phyloP scores from a whole-genome alignment of 2,888 invertebrate genomes.

The Trachelus stipa region DNA sequence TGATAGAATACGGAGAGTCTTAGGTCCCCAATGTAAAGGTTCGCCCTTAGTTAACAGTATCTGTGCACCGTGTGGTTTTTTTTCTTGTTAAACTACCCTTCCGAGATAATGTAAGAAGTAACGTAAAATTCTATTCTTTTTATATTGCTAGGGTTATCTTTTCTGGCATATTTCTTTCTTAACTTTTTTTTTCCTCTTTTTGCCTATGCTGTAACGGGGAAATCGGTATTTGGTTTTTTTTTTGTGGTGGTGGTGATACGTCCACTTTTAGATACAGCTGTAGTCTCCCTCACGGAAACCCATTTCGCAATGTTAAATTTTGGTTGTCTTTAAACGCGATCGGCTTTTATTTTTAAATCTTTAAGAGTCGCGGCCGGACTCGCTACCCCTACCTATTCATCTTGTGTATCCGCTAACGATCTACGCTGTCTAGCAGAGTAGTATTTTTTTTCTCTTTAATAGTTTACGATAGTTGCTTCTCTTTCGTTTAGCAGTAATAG shows the following conservation, averaged over 20 bases:
- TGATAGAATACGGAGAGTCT: neutral
- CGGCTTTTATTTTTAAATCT: neutral
- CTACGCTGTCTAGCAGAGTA: conserved; percentile 49
- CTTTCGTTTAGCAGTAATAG: conserved; percentile 21
- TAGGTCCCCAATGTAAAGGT: neutral
- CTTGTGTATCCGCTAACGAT: conserved; percentile 37
- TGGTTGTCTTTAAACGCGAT: conserved; percentile 25
- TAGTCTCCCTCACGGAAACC: conserved; percentile 12
- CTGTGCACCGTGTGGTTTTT: neutral
- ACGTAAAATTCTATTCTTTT: neutral
- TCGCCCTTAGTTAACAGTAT: neutral
- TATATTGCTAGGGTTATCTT: neutral
- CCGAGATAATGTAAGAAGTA: neutral
- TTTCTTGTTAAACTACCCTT: neutral
- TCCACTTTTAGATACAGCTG: conserved; percentile 23
- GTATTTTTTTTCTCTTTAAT: conserved; percentile 31
- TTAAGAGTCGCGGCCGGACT: conserved; percentile 19
- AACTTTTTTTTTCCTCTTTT: conserved; percentile 12
- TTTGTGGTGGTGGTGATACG: conserved; percentile 16
- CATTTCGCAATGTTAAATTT: conserved; percentile 22
- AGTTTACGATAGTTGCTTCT: conserved; percentile 34
- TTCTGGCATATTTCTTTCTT: conserved; percentile 1
- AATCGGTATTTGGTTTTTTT: neutral
- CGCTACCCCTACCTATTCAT: conserved; percentile 23
- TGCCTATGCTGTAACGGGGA: neutral